Percentiles rank a stretch among this genome's conserved stretches.
Evolutionary conservation across 2,888 invertebrate genomes (phyloP).

Genomic region (Ferdinandea cuprea): DNA sequence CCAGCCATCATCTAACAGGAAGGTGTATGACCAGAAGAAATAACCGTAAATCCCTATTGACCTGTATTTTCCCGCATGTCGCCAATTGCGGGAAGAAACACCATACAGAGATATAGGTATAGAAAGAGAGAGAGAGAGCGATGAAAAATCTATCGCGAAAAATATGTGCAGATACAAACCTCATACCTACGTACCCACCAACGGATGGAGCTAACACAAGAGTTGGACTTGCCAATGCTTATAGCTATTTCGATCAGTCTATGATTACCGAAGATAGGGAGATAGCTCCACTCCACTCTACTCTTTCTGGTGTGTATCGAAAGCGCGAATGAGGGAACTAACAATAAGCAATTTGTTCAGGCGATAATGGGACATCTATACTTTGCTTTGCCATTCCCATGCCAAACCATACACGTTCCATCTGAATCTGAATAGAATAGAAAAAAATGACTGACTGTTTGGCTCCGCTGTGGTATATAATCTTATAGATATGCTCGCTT

Average conservation of each 20-base stretch:
- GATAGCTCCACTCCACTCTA: background rate
- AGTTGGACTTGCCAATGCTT: constrained; percentile 39
- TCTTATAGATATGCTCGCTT: background rate
- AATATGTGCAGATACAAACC: background rate
- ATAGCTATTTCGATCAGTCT: constrained; percentile 49
- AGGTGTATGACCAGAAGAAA: constrained; percentile 56
- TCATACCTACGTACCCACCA: background rate
- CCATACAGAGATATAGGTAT: background rate
- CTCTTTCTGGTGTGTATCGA: background rate
- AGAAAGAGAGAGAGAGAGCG: background rate
- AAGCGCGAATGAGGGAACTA: constrained; percentile 37
- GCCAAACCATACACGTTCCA: constrained; percentile 3
- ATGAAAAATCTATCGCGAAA: background rate
- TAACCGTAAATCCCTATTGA: constrained; percentile 74
- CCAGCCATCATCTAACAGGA: constrained; percentile 30
- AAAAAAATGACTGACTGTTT: constrained; percentile 18
- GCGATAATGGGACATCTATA: constrained; percentile 13
- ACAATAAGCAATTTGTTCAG: constrained; percentile 64
- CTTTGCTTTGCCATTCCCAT: background rate
- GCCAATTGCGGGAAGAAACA: constrained; percentile 26
- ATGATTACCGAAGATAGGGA: constrained; percentile 27
- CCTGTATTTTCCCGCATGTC: constrained; percentile 63
- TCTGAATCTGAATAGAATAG: constrained; percentile 1
- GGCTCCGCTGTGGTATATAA: background rate
- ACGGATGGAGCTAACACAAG: too few relatives aligned